Conservation (phyloP, 2,113 vertebrate species). For the Rhabdomys dilectus region DNA sequence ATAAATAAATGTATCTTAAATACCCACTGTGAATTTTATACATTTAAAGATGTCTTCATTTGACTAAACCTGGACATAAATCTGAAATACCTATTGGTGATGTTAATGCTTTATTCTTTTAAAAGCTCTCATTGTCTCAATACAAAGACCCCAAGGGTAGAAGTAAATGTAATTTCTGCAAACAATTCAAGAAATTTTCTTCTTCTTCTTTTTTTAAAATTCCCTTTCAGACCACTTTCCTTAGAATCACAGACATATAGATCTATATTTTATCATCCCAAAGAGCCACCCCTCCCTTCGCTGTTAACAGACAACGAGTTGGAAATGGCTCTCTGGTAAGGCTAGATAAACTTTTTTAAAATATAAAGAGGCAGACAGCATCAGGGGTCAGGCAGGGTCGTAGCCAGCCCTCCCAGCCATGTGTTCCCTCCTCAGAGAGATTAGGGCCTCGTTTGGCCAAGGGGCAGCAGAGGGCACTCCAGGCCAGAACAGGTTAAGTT, state of each 20-base stretch:
- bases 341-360: neutral
- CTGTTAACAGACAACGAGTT: neutral
- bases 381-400: constrained; percentile 67
- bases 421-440: constrained; percentile 85
- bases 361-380: constrained; percentile 41
- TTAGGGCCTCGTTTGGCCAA: constrained; percentile 91
- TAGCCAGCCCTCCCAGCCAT: constrained; percentile 24
- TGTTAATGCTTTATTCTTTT: neutral
- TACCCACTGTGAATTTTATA: neutral
- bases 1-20: neutral
- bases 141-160: neutral
- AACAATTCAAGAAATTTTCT: neutral
- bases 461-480: constrained; percentile 97
- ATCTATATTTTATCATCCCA: neutral
- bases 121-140: neutral
- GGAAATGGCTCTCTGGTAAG: constrained; percentile 36
- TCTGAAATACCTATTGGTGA: neutral
- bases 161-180: fast-evolving
- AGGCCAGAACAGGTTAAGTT: constrained; percentile 96
- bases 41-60: neutral
- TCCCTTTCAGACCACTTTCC: neutral
- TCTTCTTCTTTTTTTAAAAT: neutral
- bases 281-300: neutral
- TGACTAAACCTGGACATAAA: neutral
- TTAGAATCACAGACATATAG: neutral